phyloP scores from a whole-genome alignment of 2,113 vertebrate species.

The Myrmecophaga tridactyla region DNA sequence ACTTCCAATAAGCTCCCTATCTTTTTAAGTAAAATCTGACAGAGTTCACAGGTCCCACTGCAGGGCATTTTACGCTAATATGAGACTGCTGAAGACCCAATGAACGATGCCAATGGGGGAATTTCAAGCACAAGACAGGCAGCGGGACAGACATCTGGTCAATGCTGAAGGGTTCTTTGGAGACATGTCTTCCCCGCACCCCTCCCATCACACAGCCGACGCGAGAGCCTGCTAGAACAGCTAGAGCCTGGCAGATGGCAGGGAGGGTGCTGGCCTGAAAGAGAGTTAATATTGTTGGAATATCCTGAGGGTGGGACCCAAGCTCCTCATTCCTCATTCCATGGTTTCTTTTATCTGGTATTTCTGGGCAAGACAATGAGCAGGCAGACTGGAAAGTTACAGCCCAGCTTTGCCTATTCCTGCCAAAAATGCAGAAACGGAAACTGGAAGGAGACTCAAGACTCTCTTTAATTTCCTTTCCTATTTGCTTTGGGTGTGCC shows the following conservation, averaged over 20 bases:
- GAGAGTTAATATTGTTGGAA: conserved; percentile 31
- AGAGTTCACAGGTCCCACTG: background rate
- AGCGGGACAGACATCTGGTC: background rate
- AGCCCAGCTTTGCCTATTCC: conserved; percentile 34
- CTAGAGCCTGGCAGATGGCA: background rate
- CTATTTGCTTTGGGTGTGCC: conserved; percentile 32
- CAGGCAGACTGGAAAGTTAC: conserved; percentile 73
- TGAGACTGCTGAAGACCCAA: background rate
- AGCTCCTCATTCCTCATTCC: conserved; percentile 58
- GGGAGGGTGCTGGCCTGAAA: background rate
- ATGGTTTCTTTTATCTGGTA: conserved; percentile 63
- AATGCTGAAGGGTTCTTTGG: background rate
- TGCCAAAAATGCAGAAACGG: conserved; percentile 70
- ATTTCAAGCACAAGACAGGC: background rate
- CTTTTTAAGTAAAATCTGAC: background rate
- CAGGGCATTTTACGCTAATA: background rate
- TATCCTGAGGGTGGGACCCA: conserved; percentile 52
- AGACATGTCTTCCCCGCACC: background rate
- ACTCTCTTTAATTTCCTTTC: conserved; percentile 74
- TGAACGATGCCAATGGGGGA: background rate
- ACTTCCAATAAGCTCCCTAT: background rate
- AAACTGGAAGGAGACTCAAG: conserved; percentile 56
- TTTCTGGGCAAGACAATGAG: conserved; percentile 58
- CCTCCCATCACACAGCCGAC: background rate
- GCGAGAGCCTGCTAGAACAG: background rate